These are phyloP conservation scores for Atherinomorus stipes DNA, from an alignment of 2,113 vertebrate species.

Conservation along the genomic window DNA sequence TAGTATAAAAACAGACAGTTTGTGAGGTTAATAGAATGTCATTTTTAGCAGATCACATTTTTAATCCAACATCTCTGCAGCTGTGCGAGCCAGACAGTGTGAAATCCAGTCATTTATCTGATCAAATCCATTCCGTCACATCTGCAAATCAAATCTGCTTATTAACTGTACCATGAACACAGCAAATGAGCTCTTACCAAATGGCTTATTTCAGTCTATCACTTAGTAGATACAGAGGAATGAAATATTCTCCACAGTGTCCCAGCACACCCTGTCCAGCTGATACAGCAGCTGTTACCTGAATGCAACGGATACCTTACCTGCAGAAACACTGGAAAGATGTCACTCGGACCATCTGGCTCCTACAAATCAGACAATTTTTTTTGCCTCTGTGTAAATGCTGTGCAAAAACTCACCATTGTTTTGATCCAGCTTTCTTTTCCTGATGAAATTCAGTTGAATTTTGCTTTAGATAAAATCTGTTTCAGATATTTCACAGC, in stretches of 20 bases:
- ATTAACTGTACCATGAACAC: constrained; percentile 53
- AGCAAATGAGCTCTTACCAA: constrained; percentile 54
- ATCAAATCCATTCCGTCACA: constrained; percentile 48
- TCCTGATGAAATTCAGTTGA: constrained; percentile 26
- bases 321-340: constrained; percentile 43
- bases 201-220: constrained; percentile 34
- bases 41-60: constrained; percentile 30
- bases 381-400: constrained; percentile 7
- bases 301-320: constrained; percentile 48
- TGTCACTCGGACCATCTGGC: constrained; percentile 59
- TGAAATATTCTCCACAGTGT: constrained; percentile 32
- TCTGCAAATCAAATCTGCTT: constrained; percentile 62
- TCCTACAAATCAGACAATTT: constrained; percentile 37
- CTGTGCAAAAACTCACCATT: constrained; percentile 13
- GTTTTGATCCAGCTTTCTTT: constrained; percentile 25
- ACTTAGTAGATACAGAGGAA: constrained; percentile 52
- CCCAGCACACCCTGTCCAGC: constrained; percentile 50
- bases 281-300: constrained; percentile 66
- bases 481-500: constrained; percentile 28
- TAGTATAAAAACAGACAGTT: constrained; percentile 16
- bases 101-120: constrained; percentile 59
- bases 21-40: constrained; percentile 25
- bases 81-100: constrained; percentile 45
- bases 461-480: constrained; percentile 30
- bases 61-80: constrained; percentile 40